phyloP scores from a whole-genome alignment of 1,140 invertebrate genomes.

The Leguminivora glycinivorella region DNA sequence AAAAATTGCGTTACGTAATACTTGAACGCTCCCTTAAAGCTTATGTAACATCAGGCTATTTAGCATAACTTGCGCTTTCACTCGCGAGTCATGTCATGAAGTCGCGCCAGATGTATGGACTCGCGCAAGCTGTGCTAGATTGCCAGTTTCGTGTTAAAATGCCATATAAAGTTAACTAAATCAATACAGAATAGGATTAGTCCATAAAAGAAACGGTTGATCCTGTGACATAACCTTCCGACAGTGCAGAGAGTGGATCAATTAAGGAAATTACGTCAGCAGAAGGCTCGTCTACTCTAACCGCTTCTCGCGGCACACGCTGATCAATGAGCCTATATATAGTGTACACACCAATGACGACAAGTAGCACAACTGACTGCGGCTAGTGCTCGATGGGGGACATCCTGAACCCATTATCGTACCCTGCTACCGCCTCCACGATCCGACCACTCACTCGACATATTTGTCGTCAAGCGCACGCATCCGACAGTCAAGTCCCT shows the following conservation, averaged over 20 bases:
- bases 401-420: slow-evolving; percentile 25
- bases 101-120: too few relatives aligned
- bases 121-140: too few relatives aligned
- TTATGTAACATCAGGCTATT: too few relatives aligned
- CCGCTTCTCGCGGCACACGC: not conserved
- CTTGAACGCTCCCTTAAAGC: too few relatives aligned
- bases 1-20: too few relatives aligned
- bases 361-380: slow-evolving; percentile 9
- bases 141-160: too few relatives aligned
- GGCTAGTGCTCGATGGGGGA: slow-evolving; percentile 25
- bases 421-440: slow-evolving; percentile 13
- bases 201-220: not conserved
- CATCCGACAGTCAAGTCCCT: not conserved
- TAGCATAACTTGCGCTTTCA: too few relatives aligned
- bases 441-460: slow-evolving; percentile 22
- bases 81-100: too few relatives aligned
- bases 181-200: not conserved
- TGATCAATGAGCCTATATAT: slow-evolving; percentile 23
- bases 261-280: slow-evolving; percentile 18
- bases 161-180: too few relatives aligned
- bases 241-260: not conserved
- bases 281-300: slow-evolving; percentile 12
- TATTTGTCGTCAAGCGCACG: slow-evolving; percentile 10
- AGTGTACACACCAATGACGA: slow-evolving; percentile 16
- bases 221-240: not conserved